A percentile compares a stretch with the other conserved stretches of the same genome.
Conservation (phyloP, 2,888 invertebrate genomes). For the Pheosia tremula region DNA sequence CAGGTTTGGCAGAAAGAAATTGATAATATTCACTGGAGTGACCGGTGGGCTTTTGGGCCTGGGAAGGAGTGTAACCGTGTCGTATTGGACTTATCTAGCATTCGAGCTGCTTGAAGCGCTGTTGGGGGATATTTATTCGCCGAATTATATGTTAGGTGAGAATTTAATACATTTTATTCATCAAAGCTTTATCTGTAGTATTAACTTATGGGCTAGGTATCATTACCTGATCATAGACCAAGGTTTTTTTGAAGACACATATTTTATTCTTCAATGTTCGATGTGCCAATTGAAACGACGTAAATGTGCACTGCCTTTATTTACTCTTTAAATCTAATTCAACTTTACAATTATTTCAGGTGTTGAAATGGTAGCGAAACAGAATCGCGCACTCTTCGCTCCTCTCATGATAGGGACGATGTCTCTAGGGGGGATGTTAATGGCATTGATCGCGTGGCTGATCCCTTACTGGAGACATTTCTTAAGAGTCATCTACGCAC, state of each 20-base stretch:
- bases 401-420: conserved; percentile 36
- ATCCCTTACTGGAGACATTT: conserved; percentile 87
- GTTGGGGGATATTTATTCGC: conserved; percentile 48
- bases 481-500: conserved; percentile 86
- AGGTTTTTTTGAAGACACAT: too few relatives aligned
- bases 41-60: conserved; percentile 41
- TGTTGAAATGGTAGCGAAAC: conserved; percentile 52
- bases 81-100: conserved; percentile 43
- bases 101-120: conserved; percentile 45
- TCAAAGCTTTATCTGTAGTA: too few relatives aligned
- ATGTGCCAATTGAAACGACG: too few relatives aligned
- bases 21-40: conserved; percentile 42
- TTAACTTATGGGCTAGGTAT: too few relatives aligned
- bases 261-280: too few relatives aligned
- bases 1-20: conserved; percentile 46
- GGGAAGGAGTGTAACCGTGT: conserved; percentile 35
- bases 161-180: too few relatives aligned
- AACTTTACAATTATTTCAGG: conserved; percentile 40
- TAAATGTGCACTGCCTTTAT: neutral
- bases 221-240: too few relatives aligned
- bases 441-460: conserved; percentile 25
- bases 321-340: neutral
- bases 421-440: conserved; percentile 24
- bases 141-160: conserved; percentile 48
- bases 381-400: conserved; percentile 38